phyloP scores from a whole-genome alignment of 2,888 invertebrate species.

The Drosophila anceps region DNA sequence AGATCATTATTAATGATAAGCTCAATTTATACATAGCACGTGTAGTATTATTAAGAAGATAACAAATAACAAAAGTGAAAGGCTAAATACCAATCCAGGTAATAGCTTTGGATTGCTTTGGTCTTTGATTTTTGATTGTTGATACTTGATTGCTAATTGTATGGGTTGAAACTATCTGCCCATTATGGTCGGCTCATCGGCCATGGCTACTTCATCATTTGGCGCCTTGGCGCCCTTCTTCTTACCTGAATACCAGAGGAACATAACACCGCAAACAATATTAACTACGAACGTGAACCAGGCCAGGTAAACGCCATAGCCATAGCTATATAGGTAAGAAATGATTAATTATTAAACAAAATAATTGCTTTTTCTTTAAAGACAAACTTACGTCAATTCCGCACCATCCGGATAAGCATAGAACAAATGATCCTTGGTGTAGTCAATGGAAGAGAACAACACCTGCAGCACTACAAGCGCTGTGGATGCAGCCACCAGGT shows the following conservation, averaged over 20 bases:
- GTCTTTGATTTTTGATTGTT: constrained; percentile 57
- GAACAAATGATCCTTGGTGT: constrained; percentile 89
- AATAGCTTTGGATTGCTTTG: constrained; percentile 53
- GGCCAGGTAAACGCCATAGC: constrained; percentile 90
- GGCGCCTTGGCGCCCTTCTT: constrained; percentile 93
- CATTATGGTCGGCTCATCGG: constrained; percentile 93
- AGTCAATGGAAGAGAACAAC: constrained; percentile 90
- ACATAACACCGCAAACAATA: constrained; percentile 89
- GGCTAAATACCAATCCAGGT: constrained; percentile 43
- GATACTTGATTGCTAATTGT: background rate
- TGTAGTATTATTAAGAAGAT: constrained; percentile 59
- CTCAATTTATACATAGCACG: constrained; percentile 35
- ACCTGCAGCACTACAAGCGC: constrained; percentile 94
- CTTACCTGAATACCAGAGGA: constrained; percentile 93
- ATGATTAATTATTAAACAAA: background rate
- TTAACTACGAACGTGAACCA: constrained; percentile 92
- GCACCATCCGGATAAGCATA: constrained; percentile 89
- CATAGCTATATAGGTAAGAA: constrained; percentile 86
- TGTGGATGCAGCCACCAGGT: constrained; percentile 93
- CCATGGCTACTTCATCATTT: constrained; percentile 93
- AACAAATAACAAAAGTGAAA: constrained; percentile 72
- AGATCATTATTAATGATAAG: constrained; percentile 39
- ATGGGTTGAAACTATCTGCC: constrained; percentile 86
- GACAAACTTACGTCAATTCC: constrained; percentile 87
- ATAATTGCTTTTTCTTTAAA: no score